Conservation (phyloP, 2,888 invertebrate species). For the Toxonevra muliebris region DNA sequence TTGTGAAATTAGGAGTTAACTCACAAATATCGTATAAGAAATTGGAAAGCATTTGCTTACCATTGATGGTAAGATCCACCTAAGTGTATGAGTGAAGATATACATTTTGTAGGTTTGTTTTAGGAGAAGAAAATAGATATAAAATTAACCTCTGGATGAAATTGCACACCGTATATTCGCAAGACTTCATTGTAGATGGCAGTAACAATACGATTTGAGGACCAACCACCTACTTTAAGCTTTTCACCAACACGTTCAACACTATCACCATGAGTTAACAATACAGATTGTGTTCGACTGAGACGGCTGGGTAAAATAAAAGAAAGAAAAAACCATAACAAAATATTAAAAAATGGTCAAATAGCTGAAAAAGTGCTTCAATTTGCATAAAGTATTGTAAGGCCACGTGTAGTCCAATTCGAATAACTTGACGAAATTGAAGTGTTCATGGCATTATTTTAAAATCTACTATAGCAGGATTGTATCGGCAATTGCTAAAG, state of each 20-base stretch:
- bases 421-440: conserved; percentile 50
- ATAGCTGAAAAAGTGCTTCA: too few species aligned
- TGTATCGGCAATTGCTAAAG: conserved; percentile 59
- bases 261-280: conserved; percentile 97
- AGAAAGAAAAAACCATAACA: not conserved
- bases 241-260: conserved; percentile 90
- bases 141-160: conserved; percentile 89
- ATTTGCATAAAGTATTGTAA: conserved; percentile 44
- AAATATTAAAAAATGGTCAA: too few species aligned
- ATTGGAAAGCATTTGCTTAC: conserved; percentile 90
- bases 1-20: conserved; percentile 86
- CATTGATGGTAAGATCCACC: conserved; percentile 93
- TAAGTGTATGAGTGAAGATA: conserved; percentile 50
- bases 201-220: conserved; percentile 80
- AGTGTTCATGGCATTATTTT: conserved; percentile 57
- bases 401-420: conserved; percentile 62
- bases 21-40: conserved; percentile 93
- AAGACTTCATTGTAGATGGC: conserved; percentile 92
- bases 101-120: conserved; percentile 82
- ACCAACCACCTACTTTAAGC: conserved; percentile 87
- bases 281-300: conserved; percentile 85
- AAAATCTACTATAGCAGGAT: conserved; percentile 58
- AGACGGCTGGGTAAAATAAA: conserved; percentile 74
- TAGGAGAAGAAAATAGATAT: conserved; percentile 49
- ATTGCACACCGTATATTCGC: conserved; percentile 95